A percentile compares a stretch with the other conserved stretches of the same genome.
Evolutionary conservation across 2,797 vertebrate species (phyloP).

Genomic region (Channallabes apus): DNA sequence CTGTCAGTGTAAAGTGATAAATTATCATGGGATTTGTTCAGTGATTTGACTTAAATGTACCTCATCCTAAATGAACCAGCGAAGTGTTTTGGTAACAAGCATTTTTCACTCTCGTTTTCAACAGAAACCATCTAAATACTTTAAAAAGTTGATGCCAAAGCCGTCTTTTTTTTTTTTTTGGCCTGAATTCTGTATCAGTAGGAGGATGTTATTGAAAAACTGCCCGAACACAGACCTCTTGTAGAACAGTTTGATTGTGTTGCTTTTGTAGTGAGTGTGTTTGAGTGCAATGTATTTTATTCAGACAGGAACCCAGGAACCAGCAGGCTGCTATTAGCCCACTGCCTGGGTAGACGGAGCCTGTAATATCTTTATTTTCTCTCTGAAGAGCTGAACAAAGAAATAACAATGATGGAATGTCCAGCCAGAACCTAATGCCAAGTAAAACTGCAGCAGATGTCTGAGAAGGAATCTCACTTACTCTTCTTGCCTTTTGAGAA

Average conservation of each 20-base stretch:
- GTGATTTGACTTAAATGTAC: background rate
- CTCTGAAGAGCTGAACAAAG: slow-evolving; percentile 67
- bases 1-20: background rate
- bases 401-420: slow-evolving; percentile 60
- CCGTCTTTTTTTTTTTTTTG: background rate
- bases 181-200: background rate
- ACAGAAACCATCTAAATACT: background rate
- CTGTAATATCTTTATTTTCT: slow-evolving; percentile 61
- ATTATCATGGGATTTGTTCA: background rate
- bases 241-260: slow-evolving; percentile 16
- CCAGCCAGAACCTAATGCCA: slow-evolving; percentile 60
- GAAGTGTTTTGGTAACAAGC: background rate
- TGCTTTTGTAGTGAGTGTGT: slow-evolving; percentile 19
- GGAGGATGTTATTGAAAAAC: background rate
- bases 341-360: slow-evolving; percentile 39
- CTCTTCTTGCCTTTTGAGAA: slow-evolving; percentile 62
- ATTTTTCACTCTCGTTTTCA: background rate
- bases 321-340: slow-evolving; percentile 31
- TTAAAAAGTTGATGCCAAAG: background rate
- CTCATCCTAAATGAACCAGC: background rate
- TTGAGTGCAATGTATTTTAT: slow-evolving; percentile 27
- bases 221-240: background rate
- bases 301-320: slow-evolving; percentile 33
- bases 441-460: slow-evolving; percentile 67
- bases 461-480: slow-evolving; percentile 58